A percentile compares a stretch with the other conserved stretches of the same genome.
Evolutionary conservation across 1,140 invertebrate genomes (phyloP).

Genomic region (Stegodyphus mimosarum): DNA sequence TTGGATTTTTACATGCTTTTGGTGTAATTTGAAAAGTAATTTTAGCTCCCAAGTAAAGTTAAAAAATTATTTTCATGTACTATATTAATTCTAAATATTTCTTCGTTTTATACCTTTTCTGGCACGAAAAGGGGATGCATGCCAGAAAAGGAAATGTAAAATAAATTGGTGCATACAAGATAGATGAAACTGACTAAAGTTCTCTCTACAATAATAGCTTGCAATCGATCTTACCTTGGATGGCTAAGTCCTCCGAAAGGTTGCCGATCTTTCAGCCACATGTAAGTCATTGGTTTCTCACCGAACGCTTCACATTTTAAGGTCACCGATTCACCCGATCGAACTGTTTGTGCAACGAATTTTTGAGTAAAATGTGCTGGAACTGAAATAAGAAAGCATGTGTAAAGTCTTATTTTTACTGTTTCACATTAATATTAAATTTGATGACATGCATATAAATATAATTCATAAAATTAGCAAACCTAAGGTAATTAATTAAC

Average conservation of each 20-base stretch:
- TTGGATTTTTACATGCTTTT: too few relatives aligned
- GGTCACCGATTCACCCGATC: constrained; percentile 54
- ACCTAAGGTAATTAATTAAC: too few relatives aligned
- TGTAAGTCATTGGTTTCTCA: constrained; percentile 67
- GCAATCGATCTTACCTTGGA: constrained; percentile 32
- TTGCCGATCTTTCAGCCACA: constrained; percentile 66
- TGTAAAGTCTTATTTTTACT: neutral
- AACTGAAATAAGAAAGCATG: constrained; percentile 74
- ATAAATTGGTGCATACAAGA: too few relatives aligned
- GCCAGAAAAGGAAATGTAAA: too few relatives aligned
- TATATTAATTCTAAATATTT: too few relatives aligned
- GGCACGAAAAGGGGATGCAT: too few relatives aligned
- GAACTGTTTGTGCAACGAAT: constrained; percentile 82
- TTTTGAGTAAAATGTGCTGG: constrained; percentile 96
- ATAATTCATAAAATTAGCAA: too few relatives aligned
- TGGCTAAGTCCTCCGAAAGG: constrained; percentile 57
- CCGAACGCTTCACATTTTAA: constrained; percentile 60
- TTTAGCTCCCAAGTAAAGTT: too few relatives aligned
- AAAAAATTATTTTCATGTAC: too few relatives aligned
- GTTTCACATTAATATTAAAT: neutral
- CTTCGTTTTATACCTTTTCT: too few relatives aligned
- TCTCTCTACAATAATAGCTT: neutral
- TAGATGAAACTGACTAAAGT: neutral
- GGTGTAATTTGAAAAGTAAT: too few relatives aligned
- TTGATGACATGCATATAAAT: neutral